A percentile compares a stretch with the other conserved stretches of the same genome.
Conservation (phyloP, 1,140 invertebrate genomes). For the Drosophila tani region DNA sequence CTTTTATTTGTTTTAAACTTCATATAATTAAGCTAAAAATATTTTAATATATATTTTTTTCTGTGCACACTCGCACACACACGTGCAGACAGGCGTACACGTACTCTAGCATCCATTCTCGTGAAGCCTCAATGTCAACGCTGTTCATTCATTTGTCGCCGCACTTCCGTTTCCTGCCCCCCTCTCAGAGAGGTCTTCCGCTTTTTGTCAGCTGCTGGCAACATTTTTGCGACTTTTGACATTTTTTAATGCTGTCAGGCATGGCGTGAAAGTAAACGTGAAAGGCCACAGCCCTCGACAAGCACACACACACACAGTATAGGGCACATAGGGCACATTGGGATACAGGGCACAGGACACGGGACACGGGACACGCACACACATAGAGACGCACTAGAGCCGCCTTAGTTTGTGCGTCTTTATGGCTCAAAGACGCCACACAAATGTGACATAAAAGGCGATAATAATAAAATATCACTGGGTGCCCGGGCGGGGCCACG, state of each 20-base stretch:
- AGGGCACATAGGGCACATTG: background rate
- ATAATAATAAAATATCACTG: conserved; percentile 82
- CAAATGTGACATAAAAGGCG: conserved; percentile 82
- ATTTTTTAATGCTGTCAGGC: conserved; percentile 80
- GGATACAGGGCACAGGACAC: background rate
- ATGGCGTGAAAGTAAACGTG: conserved; percentile 77
- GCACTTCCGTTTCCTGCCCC: conserved; percentile 43
- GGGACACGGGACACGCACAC: conserved; percentile 2
- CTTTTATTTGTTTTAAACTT: background rate
- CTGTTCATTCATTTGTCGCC: conserved; percentile 72
- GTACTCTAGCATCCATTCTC: conserved; percentile 20
- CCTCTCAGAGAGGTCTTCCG: conserved; percentile 18
- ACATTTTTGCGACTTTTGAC: conserved; percentile 83
- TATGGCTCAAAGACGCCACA: conserved; percentile 80
- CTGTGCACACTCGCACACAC: conserved; percentile 31
- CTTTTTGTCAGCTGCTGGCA: conserved; percentile 51
- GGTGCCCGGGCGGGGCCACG: conserved; percentile 21
- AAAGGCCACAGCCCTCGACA: conserved; percentile 46
- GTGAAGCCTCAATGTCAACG: conserved; percentile 72
- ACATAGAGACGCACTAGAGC: conserved; percentile 29
- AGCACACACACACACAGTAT: conserved; percentile 17
- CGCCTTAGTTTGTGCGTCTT: conserved; percentile 82
- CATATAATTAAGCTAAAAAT: no score
- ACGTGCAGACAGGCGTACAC: conserved; percentile 22
- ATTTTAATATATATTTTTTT: background rate